Conservation (phyloP, 2,888 invertebrate species). For the Melanostoma mellinum region DNA sequence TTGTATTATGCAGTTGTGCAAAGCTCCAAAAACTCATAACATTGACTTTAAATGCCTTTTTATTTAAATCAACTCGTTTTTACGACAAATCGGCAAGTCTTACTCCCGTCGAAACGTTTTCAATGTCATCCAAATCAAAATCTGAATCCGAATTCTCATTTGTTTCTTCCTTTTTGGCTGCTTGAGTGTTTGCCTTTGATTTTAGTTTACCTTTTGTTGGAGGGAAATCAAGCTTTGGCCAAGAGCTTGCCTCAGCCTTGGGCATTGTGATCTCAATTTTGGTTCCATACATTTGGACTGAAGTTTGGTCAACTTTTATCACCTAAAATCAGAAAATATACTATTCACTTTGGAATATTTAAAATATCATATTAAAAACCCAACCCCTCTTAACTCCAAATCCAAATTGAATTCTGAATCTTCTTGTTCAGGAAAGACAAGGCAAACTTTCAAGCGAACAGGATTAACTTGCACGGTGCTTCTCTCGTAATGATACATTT, state of each 20-base stretch:
- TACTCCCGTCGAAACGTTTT: conserved; percentile 79
- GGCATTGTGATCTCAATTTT: conserved; percentile 96
- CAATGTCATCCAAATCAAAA: conserved; percentile 89
- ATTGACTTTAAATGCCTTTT: no score
- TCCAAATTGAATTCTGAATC: conserved; percentile 89
- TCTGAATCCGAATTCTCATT: conserved; percentile 83
- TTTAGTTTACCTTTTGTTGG: conserved; percentile 74
- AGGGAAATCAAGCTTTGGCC: conserved; percentile 90
- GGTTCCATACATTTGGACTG: conserved; percentile 90
- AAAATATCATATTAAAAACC: conserved; percentile 71
- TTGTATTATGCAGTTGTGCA: no score
- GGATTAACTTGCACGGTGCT: conserved; percentile 92
- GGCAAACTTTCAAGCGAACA: conserved; percentile 88
- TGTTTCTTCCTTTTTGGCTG: conserved; percentile 72
- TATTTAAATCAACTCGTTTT: neutral
- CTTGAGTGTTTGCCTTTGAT: conserved; percentile 10
- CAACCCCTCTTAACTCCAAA: conserved; percentile 91
- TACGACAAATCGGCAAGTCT: conserved; percentile 76
- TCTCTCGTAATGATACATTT: conserved; percentile 91
- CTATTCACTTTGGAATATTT: neutral
- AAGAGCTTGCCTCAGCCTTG: conserved; percentile 92
- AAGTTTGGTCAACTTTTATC: conserved; percentile 87
- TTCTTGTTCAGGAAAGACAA: conserved; percentile 90
- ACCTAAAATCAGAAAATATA: conserved; percentile 84
- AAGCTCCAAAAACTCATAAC: no score